Evolutionary conservation across 2,113 vertebrate species (phyloP), one percentile per base, ranked within the genome.

Genomic region (Aegypius monachus): DNA sequence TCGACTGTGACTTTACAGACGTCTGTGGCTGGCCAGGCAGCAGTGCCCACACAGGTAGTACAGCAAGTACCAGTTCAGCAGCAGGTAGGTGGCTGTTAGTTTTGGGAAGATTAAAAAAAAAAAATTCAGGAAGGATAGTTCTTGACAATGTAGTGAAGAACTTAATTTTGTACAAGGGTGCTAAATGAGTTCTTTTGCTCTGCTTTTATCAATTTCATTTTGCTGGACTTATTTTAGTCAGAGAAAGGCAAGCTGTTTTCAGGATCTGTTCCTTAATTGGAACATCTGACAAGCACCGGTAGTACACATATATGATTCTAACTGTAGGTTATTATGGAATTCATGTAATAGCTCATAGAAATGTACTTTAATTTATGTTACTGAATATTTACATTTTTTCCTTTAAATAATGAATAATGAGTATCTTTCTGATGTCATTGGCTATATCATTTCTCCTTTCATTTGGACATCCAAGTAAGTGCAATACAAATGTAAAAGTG

Each of bases 1-100:
- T 99, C 98, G 2, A 98, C 98, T 95, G 98, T 99, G 98, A 99
- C 98, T 97, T 97, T 99, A 91, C 98, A 99, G 92, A 98, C 98
- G n/a, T 99, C 98, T 83, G 98, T 98, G 97, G 98, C 98, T 97
- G 98, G 98, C 87, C 98, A 99, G 93, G 98, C 98, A 97, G 98
- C 98, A 92, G 98, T 98, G 96, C 98, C 98, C 90, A 98, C 98
- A 7, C 98, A 99, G 81, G 98, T 98, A 79, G 98, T 99, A 66
- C 98, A 99, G 95, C 98, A 99, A 34, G 98, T 98, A 80, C 98
- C 98, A 23, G 98, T 99, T 29, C 98, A 99, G 53, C 98, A 98
- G 38, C 98, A 99, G 98, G 98, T 99, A 98, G 17, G 98, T 96
- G 53, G 7, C 88, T 92, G 3, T 67, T 78, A 48, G 6, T 89